These are phyloP conservation scores for Andrena haemorrhoa DNA, from an alignment of 2,888 invertebrate species.

Conservation along the genomic window DNA sequence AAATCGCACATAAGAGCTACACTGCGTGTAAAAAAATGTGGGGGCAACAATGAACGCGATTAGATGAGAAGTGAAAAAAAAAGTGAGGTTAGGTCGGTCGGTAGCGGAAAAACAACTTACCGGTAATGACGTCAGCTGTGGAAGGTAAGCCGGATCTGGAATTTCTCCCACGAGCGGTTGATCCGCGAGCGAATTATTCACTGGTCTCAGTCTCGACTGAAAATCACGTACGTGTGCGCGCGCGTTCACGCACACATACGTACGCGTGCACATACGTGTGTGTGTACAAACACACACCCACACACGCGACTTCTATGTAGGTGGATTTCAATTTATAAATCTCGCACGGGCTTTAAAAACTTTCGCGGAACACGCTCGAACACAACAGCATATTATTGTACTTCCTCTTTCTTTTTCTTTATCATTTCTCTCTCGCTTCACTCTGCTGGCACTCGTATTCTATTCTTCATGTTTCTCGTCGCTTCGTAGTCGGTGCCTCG, in stretches of 20 bases:
- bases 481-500: conserved; percentile 3
- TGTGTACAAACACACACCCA: neutral
- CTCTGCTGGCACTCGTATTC: conserved; percentile 32
- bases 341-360: conserved; percentile 65
- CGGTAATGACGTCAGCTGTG: conserved; percentile 83
- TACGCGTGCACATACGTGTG: conserved; percentile 19
- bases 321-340: conserved; percentile 60
- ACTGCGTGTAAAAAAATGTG: no score
- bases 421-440: conserved; percentile 46
- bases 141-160: conserved; percentile 80
- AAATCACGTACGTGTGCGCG: conserved; percentile 75
- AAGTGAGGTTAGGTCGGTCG: neutral
- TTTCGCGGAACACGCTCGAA: conserved; percentile 58
- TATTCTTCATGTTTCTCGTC: conserved; percentile 29
- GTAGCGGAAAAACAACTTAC: conserved; percentile 74
- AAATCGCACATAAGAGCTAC: no score
- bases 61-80: neutral
- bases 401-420: conserved; percentile 56
- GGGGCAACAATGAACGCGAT: neutral
- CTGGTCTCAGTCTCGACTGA: conserved; percentile 74
- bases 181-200: conserved; percentile 74
- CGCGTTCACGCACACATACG: conserved; percentile 44
- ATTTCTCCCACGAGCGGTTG: conserved; percentile 74
- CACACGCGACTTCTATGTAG: conserved; percentile 1
- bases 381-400: conserved; percentile 63